Evolutionary conservation across 2,113 vertebrate species (phyloP), one percentile per base, ranked within the genome.

Genomic region (Callocephalon fimbriatum): DNA sequence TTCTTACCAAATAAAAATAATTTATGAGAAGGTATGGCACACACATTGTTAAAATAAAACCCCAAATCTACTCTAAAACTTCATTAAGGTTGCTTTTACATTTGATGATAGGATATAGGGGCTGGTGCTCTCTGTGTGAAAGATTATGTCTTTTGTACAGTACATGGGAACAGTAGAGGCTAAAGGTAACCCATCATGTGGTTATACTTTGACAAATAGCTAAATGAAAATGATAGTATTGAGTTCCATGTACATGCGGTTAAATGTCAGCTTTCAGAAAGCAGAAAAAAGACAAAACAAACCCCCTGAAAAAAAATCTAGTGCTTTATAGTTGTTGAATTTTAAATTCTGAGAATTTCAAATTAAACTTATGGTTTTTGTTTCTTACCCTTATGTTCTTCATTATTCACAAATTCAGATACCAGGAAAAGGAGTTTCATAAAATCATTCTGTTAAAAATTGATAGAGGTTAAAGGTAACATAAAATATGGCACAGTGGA

Each of bases 161-260:
- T 51, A 27, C 40, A 7, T 40, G 35, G 72, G 62, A 62, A 68
- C 14, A 72, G 53, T 10, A 47, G 53, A 76, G n/a, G 40, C 26
- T 68, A 54, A 88, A 86, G 75, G 40, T 32, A 71, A 25, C 27
- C 4, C 3, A 29, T 40, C 10, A 3, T 61, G 58, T 61, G 13
- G 4, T 68, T 68, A 44, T 48, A 12, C 25, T 82, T 78, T 92
- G 74, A 92, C 85, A 76, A 89, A 56, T 44, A 5, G 3, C 6
- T 6, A 17, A 53, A n/a, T 81, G 50, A 42, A 87, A 87, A 77
- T 48, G 31, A 48, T 31, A 58, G 1, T 31, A 22, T 84, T 78
- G 50, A 62, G n/a, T 84, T 81, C 25, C 0, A 0, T 0, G 0
- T 81, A 31, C 0, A 0, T 17, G 12, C 72, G 31, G 11, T 70